phyloP scores from a whole-genome alignment of 2,797 vertebrate species.

The Syngnathus acus region DNA sequence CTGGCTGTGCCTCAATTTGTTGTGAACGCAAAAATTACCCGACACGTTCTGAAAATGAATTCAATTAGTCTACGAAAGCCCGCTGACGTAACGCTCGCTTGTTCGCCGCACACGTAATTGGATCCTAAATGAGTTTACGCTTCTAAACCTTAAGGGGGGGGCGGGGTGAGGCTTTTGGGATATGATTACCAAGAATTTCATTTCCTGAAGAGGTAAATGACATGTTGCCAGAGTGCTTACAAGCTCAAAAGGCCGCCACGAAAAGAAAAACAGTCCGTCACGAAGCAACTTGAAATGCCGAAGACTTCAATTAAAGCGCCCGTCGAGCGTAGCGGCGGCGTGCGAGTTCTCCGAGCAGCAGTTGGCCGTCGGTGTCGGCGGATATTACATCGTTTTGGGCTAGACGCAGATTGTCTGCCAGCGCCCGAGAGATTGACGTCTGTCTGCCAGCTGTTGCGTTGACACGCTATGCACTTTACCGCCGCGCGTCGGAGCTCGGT shows the following conservation, averaged over 20 bases:
- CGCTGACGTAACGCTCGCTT: constrained; percentile 19
- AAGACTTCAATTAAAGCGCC: not conserved
- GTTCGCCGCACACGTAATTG: not conserved
- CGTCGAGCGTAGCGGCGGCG: not conserved
- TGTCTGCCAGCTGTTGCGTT: constrained; percentile 27
- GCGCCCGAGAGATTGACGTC: constrained; percentile 32
- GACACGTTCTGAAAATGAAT: constrained; percentile 14
- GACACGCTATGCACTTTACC: constrained; percentile 17
- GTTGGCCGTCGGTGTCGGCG: not conserved
- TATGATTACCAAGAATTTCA: not conserved
- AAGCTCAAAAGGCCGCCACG: not conserved
- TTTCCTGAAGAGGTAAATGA: not conserved
- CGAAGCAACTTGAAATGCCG: not conserved
- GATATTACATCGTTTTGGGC: constrained; percentile 12
- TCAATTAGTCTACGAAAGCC: constrained; percentile 18
- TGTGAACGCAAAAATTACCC: constrained; percentile 12
- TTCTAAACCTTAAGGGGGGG: not conserved
- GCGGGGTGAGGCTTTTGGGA: not conserved
- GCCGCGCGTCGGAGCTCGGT: constrained; percentile 3
- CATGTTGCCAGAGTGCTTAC: not conserved
- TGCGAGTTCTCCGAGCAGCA: not conserved
- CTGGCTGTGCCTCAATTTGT: constrained; percentile 23
- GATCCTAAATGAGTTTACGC: not conserved
- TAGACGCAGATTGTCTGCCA: constrained; percentile 17
- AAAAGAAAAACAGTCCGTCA: not conserved